These are phyloP conservation scores for Ochropleura plecta DNA, from an alignment of 2,888 invertebrate genomes.

Conservation along the genomic window DNA sequence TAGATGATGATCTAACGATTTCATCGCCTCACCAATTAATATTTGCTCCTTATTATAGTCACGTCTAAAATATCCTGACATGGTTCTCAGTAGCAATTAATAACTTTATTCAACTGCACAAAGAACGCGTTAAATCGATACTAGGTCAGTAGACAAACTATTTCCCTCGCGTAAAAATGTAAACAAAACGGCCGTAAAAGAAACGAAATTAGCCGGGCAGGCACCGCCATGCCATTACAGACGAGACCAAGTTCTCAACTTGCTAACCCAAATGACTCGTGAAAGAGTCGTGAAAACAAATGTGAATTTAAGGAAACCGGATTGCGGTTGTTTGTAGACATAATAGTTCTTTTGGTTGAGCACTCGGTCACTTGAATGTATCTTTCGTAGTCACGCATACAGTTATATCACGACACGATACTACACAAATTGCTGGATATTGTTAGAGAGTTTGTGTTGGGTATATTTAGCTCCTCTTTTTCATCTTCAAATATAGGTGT, in stretches of 20 bases:
- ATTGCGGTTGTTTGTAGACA: conserved; percentile 60
- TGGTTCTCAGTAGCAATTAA: conserved; percentile 39
- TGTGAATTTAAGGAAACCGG: conserved; percentile 62
- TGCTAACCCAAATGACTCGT: conserved; percentile 69
- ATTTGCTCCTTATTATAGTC: conserved; percentile 39
- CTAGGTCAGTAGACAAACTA: conserved; percentile 78
- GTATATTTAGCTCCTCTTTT: conserved; percentile 7
- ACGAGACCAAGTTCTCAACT: conserved; percentile 64
- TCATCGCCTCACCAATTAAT: conserved; percentile 47
- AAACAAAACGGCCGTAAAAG: conserved; percentile 81
- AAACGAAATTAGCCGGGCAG: conserved; percentile 78
- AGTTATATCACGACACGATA: conserved; percentile 58
- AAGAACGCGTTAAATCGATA: conserved; percentile 70
- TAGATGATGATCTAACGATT: conserved; percentile 44
- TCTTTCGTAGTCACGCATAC: conserved; percentile 62
- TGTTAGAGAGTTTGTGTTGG: conserved; percentile 16
- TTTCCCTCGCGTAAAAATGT: conserved; percentile 77
- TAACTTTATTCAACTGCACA: conserved; percentile 58
- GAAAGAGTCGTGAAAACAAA: conserved; percentile 65
- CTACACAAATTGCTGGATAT: conserved; percentile 47
- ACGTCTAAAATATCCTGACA: conserved; percentile 47
- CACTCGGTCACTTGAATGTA: conserved; percentile 59
- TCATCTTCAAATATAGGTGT: conserved; percentile 36
- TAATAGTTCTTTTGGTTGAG: conserved; percentile 60
- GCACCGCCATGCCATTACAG: conserved; percentile 65